Percentiles rank a stretch among this genome's conserved stretches.
phyloP scores from a whole-genome alignment of 2,888 invertebrate genomes.

The Bibio marci region DNA sequence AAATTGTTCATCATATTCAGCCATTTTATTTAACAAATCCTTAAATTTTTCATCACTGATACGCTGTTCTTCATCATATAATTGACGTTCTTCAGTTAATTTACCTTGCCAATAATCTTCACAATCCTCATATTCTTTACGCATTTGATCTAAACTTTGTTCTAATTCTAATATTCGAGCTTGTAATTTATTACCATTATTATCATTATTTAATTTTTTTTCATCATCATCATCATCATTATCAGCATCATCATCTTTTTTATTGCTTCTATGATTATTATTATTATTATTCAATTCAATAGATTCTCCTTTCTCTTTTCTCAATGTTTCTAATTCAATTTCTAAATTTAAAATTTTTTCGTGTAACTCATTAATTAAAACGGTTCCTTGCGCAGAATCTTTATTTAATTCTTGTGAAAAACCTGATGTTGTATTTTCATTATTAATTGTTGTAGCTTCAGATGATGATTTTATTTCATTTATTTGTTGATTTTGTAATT shows the following conservation, averaged over 20 bases:
- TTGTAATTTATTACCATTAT: slow-evolving; percentile 27
- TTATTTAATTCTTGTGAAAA: slow-evolving; percentile 20
- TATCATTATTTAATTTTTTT: slow-evolving; percentile 14
- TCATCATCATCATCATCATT: slow-evolving; percentile 7
- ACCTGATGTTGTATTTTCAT: slow-evolving; percentile 13
- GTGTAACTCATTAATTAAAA: slow-evolving; percentile 18
- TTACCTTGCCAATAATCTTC: slow-evolving; percentile 77
- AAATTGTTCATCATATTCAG: slow-evolving; percentile 66
- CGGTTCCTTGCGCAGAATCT: no score
- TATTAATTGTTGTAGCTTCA: slow-evolving; percentile 5
- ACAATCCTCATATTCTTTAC: slow-evolving; percentile 63
- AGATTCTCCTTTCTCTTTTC: no score
- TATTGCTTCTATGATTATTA: slow-evolving; percentile 3
- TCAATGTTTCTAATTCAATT: slow-evolving; percentile 16
- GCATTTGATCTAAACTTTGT: slow-evolving; percentile 52
- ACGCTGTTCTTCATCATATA: slow-evolving; percentile 53
- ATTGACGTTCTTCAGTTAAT: slow-evolving; percentile 56
- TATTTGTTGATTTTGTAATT: slow-evolving; percentile 17
- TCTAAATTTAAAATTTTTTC: slow-evolving; percentile 20
- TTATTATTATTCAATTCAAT: no score
- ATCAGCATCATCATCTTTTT: not conserved
- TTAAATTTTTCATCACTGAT: slow-evolving; percentile 59
- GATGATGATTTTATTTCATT: no score
- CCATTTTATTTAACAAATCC: slow-evolving; percentile 53
- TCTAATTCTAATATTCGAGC: slow-evolving; percentile 50